These are phyloP conservation scores for Conus betulinus DNA, from an alignment of 1,140 invertebrate species.

Conservation along the genomic window DNA sequence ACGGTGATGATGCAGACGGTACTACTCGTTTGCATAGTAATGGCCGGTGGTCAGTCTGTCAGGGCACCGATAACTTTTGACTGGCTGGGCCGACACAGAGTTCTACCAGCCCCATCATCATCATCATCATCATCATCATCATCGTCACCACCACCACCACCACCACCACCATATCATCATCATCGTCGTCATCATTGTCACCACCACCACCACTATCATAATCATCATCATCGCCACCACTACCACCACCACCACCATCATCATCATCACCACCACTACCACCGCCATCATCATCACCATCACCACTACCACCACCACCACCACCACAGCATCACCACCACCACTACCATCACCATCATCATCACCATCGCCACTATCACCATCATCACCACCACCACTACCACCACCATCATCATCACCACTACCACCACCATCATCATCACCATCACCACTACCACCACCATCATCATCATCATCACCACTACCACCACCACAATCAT, in stretches of 20 bases:
- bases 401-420: too few relatives aligned
- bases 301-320: too few relatives aligned
- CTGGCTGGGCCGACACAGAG: background rate
- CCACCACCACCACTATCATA: background rate
- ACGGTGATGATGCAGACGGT: background rate
- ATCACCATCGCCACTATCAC: background rate
- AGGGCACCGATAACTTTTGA: background rate
- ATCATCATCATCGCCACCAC: background rate
- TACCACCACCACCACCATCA: background rate
- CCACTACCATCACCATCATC: background rate
- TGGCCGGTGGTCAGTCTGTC: background rate
- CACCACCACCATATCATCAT: background rate
- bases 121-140: too few relatives aligned
- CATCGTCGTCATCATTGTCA: too few relatives aligned
- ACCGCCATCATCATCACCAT: too few relatives aligned
- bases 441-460: too few relatives aligned
- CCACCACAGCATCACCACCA: too few relatives aligned
- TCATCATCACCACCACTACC: too few relatives aligned
- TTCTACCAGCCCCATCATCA: too few relatives aligned
- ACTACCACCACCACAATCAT: background rate
- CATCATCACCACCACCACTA: background rate
- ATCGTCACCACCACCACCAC: background rate
- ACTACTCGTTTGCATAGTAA: background rate
- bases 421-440: too few relatives aligned
- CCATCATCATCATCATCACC: background rate